Conservation (phyloP, 2,113 vertebrate species). For the Dromas ardeola region DNA sequence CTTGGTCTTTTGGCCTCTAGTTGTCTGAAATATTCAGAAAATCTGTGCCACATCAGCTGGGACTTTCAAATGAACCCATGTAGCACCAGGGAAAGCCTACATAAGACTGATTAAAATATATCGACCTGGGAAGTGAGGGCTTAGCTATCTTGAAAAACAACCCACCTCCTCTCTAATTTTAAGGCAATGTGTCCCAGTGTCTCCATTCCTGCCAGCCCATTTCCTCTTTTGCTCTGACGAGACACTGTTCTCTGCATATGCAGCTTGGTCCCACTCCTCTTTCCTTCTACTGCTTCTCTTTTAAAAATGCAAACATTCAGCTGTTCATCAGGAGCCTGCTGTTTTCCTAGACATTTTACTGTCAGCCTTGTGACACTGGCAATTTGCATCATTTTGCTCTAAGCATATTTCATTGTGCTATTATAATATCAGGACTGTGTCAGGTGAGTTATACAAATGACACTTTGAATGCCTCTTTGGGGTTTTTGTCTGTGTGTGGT, state of each 20-base stretch:
- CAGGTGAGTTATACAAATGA: constrained; percentile 16
- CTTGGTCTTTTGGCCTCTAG: background rate
- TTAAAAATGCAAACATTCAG: background rate
- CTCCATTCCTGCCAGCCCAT: background rate
- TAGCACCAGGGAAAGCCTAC: background rate
- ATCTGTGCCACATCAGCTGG: background rate
- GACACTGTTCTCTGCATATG: accelerated
- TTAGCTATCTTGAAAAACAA: background rate
- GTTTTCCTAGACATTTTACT: background rate
- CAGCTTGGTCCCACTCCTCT: background rate
- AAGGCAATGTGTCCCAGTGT: background rate
- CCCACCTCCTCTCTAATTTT: background rate
- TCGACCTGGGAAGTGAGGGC: background rate
- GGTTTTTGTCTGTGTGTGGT: background rate
- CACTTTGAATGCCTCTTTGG: background rate
- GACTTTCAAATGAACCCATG: background rate
- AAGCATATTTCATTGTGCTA: constrained; percentile 6
- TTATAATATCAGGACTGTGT: background rate
- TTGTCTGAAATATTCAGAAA: background rate
- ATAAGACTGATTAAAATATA: background rate
- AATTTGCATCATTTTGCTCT: constrained; percentile 16
- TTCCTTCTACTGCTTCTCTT: background rate
- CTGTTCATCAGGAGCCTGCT: background rate
- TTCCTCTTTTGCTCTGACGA: background rate
- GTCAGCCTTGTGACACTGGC: background rate